phyloP scores from a whole-genome alignment of 2,797 vertebrate species.

The Sarcoramphus papa region DNA sequence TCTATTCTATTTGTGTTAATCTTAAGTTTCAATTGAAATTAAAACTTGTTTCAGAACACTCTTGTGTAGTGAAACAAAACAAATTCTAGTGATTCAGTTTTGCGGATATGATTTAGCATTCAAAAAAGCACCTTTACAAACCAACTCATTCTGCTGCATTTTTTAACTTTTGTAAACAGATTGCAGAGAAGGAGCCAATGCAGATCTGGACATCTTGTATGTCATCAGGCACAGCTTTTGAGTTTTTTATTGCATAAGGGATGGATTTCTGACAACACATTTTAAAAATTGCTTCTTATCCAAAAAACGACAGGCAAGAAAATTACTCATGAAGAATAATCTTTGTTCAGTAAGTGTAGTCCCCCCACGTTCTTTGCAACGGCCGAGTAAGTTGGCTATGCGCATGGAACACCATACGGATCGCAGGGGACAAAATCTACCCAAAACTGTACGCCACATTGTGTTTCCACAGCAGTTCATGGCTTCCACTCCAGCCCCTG shows the following conservation, averaged over 20 bases:
- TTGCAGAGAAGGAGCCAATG: slow-evolving; percentile 67
- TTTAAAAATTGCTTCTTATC: slow-evolving; percentile 67
- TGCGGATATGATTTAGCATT: slow-evolving; percentile 57
- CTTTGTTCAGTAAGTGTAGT: slow-evolving; percentile 43
- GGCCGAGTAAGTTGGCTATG: neutral
- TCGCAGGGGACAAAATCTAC: neutral
- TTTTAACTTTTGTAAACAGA: slow-evolving; percentile 68
- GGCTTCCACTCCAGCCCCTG: neutral
- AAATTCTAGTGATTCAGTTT: neutral
- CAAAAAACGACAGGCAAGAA: slow-evolving; percentile 60
- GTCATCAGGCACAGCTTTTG: slow-evolving; percentile 65
- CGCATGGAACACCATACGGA: neutral
- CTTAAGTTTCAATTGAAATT: neutral
- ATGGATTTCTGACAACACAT: slow-evolving; percentile 72
- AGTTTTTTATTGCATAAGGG: slow-evolving; percentile 69
- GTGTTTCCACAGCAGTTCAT: neutral
- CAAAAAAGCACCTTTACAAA: slow-evolving; percentile 64
- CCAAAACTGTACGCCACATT: neutral
- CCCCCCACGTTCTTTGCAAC: neutral
- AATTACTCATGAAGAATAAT: slow-evolving; percentile 53
- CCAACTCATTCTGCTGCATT: slow-evolving; percentile 58
- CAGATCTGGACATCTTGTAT: slow-evolving; percentile 69
- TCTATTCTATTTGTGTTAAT: neutral
- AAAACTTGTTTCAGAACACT: neutral
- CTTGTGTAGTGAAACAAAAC: neutral